phyloP scores from a whole-genome alignment of 2,113 vertebrate species.

The Piliocolobus tephrosceles region DNA sequence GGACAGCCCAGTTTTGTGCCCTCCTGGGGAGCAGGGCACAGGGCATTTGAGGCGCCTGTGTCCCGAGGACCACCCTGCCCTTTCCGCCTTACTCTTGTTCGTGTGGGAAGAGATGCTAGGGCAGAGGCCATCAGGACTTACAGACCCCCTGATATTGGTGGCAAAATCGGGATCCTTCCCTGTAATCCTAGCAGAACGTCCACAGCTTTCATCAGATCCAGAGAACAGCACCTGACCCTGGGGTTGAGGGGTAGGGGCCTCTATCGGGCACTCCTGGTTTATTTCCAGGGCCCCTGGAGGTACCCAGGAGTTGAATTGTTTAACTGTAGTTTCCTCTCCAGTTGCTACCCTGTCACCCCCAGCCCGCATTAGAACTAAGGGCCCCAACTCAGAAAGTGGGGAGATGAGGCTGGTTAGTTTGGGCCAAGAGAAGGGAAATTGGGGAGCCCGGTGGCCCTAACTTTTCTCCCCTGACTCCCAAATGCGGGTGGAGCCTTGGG shows the following conservation, averaged over 20 bases:
- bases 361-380: accelerated
- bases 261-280: accelerated
- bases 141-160: background rate
- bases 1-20: background rate
- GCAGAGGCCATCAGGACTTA: background rate
- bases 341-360: background rate
- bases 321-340: background rate
- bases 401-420: background rate
- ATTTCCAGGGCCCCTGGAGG: background rate
- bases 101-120: background rate
- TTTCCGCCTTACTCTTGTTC: background rate
- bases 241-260: background rate
- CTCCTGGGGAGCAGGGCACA: background rate
- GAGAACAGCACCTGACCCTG: background rate
- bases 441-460: accelerated
- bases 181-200: background rate
- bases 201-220: accelerated
- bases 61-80: background rate
- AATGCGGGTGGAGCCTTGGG: background rate
- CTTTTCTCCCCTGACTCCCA: no score
- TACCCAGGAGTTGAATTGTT: background rate
- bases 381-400: background rate
- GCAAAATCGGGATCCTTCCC: no score
- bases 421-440: background rate
- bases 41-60: background rate